phyloP scores from a whole-genome alignment of 2,888 invertebrate genomes.

The Imbricaverruca yamaguchii region DNA sequence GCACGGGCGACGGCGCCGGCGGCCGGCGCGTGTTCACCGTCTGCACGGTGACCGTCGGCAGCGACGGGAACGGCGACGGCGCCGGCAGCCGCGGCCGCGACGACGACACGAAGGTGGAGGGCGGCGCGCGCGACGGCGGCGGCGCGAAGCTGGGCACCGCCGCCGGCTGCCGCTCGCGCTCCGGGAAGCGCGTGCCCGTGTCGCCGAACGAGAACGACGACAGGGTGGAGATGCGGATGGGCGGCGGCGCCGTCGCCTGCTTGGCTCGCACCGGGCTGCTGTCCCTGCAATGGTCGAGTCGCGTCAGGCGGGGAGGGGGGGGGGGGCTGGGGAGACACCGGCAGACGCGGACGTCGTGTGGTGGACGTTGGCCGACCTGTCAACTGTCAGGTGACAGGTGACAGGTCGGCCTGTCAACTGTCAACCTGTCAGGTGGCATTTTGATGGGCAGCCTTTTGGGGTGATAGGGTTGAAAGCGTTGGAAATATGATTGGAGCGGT shows the following conservation, averaged over 20 bases:
- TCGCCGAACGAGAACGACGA: slow-evolving; percentile 21
- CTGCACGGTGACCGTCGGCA: background rate
- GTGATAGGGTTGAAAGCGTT: too few relatives aligned
- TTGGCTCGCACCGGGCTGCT: background rate
- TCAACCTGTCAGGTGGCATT: too few relatives aligned
- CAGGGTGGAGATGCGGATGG: slow-evolving; percentile 18
- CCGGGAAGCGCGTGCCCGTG: slow-evolving; percentile 20
- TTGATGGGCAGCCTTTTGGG: too few relatives aligned
- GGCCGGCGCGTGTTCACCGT: background rate
- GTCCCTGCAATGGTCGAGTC: background rate
- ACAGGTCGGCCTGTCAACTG: too few relatives aligned
- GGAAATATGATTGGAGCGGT: too few relatives aligned
- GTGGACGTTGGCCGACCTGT: too few relatives aligned
- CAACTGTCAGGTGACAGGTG: too few relatives aligned
- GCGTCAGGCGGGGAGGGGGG: background rate
- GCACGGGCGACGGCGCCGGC: background rate
- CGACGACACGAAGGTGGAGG: slow-evolving; percentile 8
- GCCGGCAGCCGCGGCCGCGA: background rate
- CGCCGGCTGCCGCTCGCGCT: background rate
- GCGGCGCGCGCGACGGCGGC: background rate
- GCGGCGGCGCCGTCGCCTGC: background rate
- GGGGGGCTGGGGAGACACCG: background rate
- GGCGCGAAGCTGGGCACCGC: background rate
- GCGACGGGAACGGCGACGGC: slow-evolving; percentile 3
- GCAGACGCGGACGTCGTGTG: too few relatives aligned